Evolutionary conservation across 2,797 vertebrate genomes (phyloP).

Genomic region (Furcifer pardalis): DNA sequence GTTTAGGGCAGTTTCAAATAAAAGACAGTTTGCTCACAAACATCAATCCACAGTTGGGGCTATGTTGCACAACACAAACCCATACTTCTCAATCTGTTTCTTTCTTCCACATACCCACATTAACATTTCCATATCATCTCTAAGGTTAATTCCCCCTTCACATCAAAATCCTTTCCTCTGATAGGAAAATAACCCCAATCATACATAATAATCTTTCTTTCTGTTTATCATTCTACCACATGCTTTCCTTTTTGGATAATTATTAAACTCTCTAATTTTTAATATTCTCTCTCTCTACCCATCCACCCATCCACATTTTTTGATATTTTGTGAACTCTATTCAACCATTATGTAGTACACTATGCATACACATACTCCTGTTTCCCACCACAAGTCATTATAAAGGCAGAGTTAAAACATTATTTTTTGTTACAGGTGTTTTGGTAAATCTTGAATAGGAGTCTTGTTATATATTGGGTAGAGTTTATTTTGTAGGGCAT

Average conservation of each 20-base stretch:
- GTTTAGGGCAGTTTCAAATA: neutral
- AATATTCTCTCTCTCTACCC: neutral
- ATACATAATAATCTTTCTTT: neutral
- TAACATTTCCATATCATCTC: neutral
- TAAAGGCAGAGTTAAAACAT: too few species aligned
- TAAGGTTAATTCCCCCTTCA: neutral
- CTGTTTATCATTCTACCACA: neutral
- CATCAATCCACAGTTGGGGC: too few species aligned
- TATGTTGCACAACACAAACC: too few species aligned
- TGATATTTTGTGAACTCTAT: too few species aligned
- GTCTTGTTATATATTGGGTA: too few species aligned
- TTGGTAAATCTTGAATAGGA: too few species aligned
- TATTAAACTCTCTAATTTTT: neutral
- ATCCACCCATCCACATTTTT: neutral
- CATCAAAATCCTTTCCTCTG: neutral
- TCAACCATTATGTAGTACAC: too few species aligned
- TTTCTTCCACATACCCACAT: neutral
- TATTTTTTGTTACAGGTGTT: too few species aligned
- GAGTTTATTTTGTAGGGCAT: too few species aligned
- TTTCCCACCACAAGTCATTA: too few species aligned
- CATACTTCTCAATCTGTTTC: too few species aligned
- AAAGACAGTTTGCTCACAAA: neutral
- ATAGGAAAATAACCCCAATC: neutral
- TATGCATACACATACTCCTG: too few species aligned
- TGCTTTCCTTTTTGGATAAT: neutral